Conservation (phyloP, 1,140 invertebrate genomes). For the Drosophila triauraria region DNA sequence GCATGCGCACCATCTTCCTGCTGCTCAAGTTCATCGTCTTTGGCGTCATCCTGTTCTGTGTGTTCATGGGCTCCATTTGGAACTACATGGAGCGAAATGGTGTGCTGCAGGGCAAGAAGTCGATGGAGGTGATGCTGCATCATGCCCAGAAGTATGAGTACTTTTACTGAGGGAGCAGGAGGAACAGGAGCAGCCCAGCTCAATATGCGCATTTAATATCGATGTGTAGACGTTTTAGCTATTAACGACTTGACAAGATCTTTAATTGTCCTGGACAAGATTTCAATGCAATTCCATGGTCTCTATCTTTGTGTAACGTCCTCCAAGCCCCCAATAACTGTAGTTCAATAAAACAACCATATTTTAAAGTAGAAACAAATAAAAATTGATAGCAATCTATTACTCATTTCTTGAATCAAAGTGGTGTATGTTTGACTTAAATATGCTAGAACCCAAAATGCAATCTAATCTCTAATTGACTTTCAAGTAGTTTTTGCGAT, state of each 20-base stretch:
- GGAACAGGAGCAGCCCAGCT: slow-evolving; percentile 25
- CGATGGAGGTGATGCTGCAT: slow-evolving; percentile 87
- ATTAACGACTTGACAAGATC: slow-evolving; percentile 11
- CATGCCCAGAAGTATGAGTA: slow-evolving; percentile 75
- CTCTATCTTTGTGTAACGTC: slow-evolving; percentile 28
- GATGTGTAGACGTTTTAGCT: slow-evolving; percentile 16
- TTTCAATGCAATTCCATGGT: slow-evolving; percentile 39
- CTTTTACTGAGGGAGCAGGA: slow-evolving; percentile 51
- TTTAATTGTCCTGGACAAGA: slow-evolving; percentile 1
- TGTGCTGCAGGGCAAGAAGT: slow-evolving; percentile 88
- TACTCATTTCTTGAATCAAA: neutral
- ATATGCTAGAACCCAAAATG: neutral
- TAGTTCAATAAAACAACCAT: slow-evolving; percentile 12
- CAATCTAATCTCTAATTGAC: neutral
- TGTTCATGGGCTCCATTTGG: slow-evolving; percentile 92
- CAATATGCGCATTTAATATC: slow-evolving; percentile 70
- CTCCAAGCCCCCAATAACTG: slow-evolving; percentile 26
- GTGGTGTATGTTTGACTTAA: neutral
- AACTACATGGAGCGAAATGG: slow-evolving; percentile 92
- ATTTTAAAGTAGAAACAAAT: neutral
- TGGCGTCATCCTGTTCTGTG: slow-evolving; percentile 88
- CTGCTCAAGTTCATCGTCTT: slow-evolving; percentile 88
- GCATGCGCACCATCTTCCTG: slow-evolving; percentile 86
- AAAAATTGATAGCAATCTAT: neutral
- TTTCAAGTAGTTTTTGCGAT: neutral